These are phyloP conservation scores for Dysidea cf. avara DNA, from an alignment of 37 sponge, comb jelly and placozoan genomes.

Conservation along the genomic window DNA sequence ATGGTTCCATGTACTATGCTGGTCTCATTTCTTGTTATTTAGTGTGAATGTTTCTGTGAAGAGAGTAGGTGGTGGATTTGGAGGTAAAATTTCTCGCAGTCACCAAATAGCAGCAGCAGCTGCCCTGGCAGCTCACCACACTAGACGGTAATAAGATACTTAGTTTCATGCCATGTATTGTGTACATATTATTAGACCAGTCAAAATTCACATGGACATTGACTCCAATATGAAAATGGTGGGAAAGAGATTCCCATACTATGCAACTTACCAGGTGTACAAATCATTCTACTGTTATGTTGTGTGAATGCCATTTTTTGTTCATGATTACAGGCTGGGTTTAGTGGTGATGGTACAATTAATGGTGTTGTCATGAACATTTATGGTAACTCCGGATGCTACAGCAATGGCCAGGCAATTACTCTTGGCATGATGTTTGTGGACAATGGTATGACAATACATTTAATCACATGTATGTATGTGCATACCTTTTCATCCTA, in stretches of 20 bases:
- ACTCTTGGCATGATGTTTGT: constrained; percentile 8
- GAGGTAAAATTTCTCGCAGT: constrained; percentile 41
- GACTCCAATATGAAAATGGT: constrained; percentile 87
- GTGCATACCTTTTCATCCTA: too few species aligned
- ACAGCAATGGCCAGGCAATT: constrained; percentile 29
- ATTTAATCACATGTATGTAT: too few species aligned
- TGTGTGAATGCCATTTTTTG: too few species aligned
- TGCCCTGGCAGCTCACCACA: constrained; percentile 53
- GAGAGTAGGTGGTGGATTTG: constrained; percentile 73
- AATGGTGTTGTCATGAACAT: constrained; percentile 58
- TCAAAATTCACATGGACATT: constrained; percentile 77
- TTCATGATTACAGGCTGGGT: constrained; percentile 48
- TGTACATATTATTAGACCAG: too few species aligned
- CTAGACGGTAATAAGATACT: constrained; percentile 56
- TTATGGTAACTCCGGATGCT: constrained; percentile 56
- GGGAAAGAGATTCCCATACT: too few species aligned
- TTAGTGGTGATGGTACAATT: constrained; percentile 54
- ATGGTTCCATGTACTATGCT: too few species aligned
- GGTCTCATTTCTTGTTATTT: too few species aligned
- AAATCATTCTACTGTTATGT: too few species aligned
- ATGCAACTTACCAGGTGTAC: constrained; percentile 55
- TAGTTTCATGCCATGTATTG: too few species aligned
- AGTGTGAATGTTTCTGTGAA: constrained; percentile 75
- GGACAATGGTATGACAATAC: constrained; percentile 40
- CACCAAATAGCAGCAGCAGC: constrained; percentile 57